These are phyloP conservation scores for Lymantria dispar DNA, from an alignment of 2,888 invertebrate species.

Conservation along the genomic window DNA sequence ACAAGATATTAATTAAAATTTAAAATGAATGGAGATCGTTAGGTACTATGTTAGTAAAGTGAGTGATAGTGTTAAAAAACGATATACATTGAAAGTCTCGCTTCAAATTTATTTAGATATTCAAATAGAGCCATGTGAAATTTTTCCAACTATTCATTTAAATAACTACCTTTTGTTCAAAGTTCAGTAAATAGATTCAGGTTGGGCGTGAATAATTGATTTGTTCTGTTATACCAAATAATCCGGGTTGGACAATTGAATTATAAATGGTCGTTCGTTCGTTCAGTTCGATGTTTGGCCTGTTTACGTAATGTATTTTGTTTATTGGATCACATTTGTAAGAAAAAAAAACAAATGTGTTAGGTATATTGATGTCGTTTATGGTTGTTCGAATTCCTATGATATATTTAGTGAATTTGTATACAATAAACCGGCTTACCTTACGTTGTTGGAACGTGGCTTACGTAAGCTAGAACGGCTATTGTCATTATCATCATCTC, in stretches of 20 bases:
- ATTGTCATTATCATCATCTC: too few species aligned
- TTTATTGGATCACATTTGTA: conserved; percentile 14
- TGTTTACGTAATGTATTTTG: conserved; percentile 31
- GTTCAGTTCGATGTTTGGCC: conserved; percentile 16
- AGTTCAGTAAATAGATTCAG: conserved; percentile 37
- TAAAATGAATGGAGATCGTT: too few species aligned
- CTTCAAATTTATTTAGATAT: conserved; percentile 15
- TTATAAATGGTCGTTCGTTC: conserved; percentile 37
- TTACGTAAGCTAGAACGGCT: too few species aligned
- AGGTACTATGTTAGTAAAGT: too few species aligned
- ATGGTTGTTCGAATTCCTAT: too few species aligned
- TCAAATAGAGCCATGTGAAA: neutral
- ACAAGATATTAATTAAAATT: too few species aligned
- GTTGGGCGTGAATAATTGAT: conserved; percentile 43
- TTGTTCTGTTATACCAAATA: conserved; percentile 41
- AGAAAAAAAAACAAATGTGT: conserved; percentile 15
- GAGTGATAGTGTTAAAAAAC: too few species aligned
- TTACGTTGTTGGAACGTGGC: too few species aligned
- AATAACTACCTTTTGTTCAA: conserved; percentile 8
- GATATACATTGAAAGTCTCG: too few species aligned
- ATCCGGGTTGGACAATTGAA: conserved; percentile 42
- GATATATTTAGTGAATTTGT: too few species aligned
- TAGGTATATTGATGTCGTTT: too few species aligned
- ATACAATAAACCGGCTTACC: too few species aligned
- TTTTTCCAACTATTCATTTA: neutral